Conservation (phyloP, 1,140 invertebrate species). For the Hylaeus volcanicus region DNA sequence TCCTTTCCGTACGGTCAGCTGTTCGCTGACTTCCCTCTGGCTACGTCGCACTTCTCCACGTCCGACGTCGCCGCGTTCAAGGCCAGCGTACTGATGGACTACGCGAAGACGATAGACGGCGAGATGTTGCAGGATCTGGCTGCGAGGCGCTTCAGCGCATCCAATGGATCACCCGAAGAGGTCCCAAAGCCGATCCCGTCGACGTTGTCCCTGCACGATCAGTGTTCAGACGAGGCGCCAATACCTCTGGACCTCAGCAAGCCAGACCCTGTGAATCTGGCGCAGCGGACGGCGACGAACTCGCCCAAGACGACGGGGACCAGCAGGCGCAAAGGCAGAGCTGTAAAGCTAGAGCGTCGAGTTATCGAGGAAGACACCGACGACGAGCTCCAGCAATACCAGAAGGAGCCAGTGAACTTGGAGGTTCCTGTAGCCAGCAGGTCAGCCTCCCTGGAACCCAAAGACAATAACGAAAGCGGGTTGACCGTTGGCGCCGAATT, state of each 20-base stretch:
- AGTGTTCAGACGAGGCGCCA: background rate
- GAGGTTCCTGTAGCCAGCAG: background rate
- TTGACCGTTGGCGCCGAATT: slow-evolving; percentile 70
- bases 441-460: background rate
- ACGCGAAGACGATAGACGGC: slow-evolving; percentile 20
- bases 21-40: slow-evolving; percentile 45
- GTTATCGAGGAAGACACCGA: slow-evolving; percentile 80
- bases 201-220: no score
- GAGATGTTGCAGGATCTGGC: background rate
- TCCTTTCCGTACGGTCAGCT: slow-evolving; percentile 60
- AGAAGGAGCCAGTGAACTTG: background rate
- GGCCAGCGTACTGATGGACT: slow-evolving; percentile 34
- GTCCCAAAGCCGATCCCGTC: background rate
- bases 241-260: slow-evolving; percentile 81
- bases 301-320: slow-evolving; percentile 75
- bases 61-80: no score
- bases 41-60: background rate
- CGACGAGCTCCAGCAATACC: slow-evolving; percentile 14
- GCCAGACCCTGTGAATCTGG: slow-evolving; percentile 39
- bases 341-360: slow-evolving; percentile 87
- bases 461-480: background rate
- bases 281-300: slow-evolving; percentile 15
- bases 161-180: background rate
- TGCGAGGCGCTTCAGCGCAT: background rate
- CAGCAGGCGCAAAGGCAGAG: slow-evolving; percentile 89